Conservation (phyloP, 2,888 invertebrate genomes). For the Lymantria dispar region DNA sequence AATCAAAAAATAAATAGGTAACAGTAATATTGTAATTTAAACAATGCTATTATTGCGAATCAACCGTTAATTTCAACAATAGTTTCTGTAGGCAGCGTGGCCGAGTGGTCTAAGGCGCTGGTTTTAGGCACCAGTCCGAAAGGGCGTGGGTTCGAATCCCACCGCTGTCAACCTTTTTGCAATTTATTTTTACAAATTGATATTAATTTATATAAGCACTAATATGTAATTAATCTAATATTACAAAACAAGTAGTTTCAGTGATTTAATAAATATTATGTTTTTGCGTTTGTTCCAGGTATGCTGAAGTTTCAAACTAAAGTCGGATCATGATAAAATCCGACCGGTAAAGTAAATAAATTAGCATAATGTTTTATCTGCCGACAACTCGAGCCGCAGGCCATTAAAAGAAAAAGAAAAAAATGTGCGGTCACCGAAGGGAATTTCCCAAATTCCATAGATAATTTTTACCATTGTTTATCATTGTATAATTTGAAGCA, state of each 20-base stretch:
- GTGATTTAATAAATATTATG: neutral
- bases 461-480: slow-evolving; percentile 23
- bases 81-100: slow-evolving; percentile 78
- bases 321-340: slow-evolving; percentile 4
- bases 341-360: slow-evolving; percentile 19
- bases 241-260: neutral
- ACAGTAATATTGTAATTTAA: neutral
- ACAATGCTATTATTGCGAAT: neutral
- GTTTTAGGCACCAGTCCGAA: slow-evolving; percentile 88
- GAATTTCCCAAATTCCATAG: slow-evolving; percentile 42
- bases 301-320: slow-evolving; percentile 8
- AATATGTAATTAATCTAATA: neutral
- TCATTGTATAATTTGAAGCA: slow-evolving; percentile 5
- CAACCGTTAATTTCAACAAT: neutral
- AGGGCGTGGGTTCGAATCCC: slow-evolving; percentile 89
- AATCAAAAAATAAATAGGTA: neutral
- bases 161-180: slow-evolving; percentile 79
- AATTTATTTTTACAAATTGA: neutral
- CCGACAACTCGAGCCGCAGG: slow-evolving; percentile 24
- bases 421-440: slow-evolving; percentile 35
- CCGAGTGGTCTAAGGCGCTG: slow-evolving; percentile 88
- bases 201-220: neutral
- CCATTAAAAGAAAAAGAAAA: slow-evolving; percentile 31
- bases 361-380: slow-evolving; percentile 18
- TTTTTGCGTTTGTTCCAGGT: slow-evolving; percentile 28